Evolutionary conservation across 1,140 invertebrate species (phyloP).

Genomic region (Palaemon carinicauda): DNA sequence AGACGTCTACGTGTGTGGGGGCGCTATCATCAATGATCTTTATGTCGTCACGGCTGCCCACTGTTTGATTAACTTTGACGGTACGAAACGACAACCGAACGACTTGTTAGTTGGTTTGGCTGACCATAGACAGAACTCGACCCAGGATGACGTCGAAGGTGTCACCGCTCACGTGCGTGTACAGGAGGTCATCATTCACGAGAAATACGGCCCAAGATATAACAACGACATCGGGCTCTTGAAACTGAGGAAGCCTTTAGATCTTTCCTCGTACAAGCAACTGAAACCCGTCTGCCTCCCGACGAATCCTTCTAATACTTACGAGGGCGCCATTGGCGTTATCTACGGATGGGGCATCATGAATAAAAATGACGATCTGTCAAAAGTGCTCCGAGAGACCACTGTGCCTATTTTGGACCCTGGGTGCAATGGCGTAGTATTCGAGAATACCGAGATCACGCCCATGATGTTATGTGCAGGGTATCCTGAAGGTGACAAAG

Average conservation of each 20-base stretch:
- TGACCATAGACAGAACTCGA: background rate
- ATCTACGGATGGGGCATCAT: slow-evolving; percentile 22
- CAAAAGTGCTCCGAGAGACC: slow-evolving; percentile 41
- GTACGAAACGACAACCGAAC: background rate
- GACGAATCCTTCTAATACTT: background rate
- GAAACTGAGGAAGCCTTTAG: background rate
- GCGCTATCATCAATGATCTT: slow-evolving; percentile 44
- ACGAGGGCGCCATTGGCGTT: background rate
- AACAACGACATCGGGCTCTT: background rate
- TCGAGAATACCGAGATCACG: slow-evolving; percentile 72
- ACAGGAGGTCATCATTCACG: background rate
- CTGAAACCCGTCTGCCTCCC: slow-evolving; percentile 14
- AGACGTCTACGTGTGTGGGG: slow-evolving; percentile 32
- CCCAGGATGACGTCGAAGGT: background rate
- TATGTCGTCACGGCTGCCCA: slow-evolving; percentile 56
- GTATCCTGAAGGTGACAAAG: slow-evolving; percentile 76
- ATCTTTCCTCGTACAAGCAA: background rate
- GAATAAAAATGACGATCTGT: background rate
- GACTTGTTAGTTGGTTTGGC: slow-evolving; percentile 16
- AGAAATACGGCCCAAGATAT: background rate
- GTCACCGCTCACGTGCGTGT: slow-evolving; percentile 19
- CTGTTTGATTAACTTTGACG: slow-evolving; percentile 21
- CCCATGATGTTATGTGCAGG: slow-evolving; percentile 90
- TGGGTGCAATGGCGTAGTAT: slow-evolving; percentile 22
- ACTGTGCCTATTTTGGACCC: background rate